These are phyloP conservation scores for Gila robusta DNA, from an alignment of 2,797 vertebrate species.

Conservation along the genomic window DNA sequence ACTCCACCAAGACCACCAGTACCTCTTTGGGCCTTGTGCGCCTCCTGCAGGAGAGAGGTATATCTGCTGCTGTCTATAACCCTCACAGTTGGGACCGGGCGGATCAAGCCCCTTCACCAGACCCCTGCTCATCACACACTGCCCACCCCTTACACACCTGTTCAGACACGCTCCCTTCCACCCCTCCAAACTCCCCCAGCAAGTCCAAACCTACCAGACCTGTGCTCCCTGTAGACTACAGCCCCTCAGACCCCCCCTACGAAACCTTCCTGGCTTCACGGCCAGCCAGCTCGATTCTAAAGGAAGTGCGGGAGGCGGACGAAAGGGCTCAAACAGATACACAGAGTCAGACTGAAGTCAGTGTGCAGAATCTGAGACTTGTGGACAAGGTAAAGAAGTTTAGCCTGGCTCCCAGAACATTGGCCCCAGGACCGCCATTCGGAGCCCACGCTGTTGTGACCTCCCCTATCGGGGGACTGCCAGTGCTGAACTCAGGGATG, in stretches of 20 bases:
- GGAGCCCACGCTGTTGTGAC: constrained; percentile 76
- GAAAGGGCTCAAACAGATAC: constrained; percentile 81
- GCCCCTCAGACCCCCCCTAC: constrained; percentile 85
- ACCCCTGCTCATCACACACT: constrained; percentile 60
- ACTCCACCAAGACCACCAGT: constrained; percentile 96
- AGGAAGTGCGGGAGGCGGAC: constrained; percentile 87
- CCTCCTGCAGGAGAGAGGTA: constrained; percentile 91
- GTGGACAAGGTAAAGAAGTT: constrained; percentile 96
- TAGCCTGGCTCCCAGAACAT: constrained; percentile 81
- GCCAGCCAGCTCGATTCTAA: constrained; percentile 93
- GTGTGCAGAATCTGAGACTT: constrained; percentile 88
- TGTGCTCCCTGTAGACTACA: constrained; percentile 86
- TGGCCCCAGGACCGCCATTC: constrained; percentile 79
- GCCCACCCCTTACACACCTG: constrained; percentile 70
- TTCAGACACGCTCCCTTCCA: constrained; percentile 80
- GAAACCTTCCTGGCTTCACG: constrained; percentile 96
- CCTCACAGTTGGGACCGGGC: constrained; percentile 92
- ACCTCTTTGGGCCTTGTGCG: constrained; percentile 93
- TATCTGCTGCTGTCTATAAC: constrained; percentile 93
- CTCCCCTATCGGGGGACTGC: constrained; percentile 82
- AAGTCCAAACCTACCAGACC: constrained; percentile 78
- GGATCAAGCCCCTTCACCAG: constrained; percentile 67
- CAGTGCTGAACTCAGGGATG: constrained; percentile 86
- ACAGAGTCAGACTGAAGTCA: constrained; percentile 88
- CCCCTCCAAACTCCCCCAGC: constrained; percentile 88